Base-by-base conservation (phyloP, 2,113 vertebrate genomes). In the Danionella cerebrum region DNA sequence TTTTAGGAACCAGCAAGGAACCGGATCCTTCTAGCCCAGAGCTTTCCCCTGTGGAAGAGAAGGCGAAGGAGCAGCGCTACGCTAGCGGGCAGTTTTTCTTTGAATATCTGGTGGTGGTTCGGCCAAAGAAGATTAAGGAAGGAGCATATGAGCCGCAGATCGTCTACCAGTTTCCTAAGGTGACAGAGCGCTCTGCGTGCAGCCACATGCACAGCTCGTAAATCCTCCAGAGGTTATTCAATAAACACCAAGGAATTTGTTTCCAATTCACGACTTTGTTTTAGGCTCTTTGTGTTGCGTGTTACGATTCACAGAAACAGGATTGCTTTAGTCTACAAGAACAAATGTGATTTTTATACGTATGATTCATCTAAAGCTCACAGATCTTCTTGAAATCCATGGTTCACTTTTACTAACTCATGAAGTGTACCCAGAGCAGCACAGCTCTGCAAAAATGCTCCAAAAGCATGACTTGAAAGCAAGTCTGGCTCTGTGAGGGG, bases 81-180 rank as follows among this genome's bases (percentile, higher is more conserved):
- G 71, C 75, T 14, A 88, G 91, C 1, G 91, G 92, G 0, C 93
- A 94, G 82, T 91, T 92, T 72, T 97, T 98, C 87, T 98, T 98
- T 0, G 96, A 98, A 80, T 98, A 96, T 68, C 86, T 98, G 60
- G 89, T 98, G 44, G 93, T 98, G 76, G 96, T 98, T 77, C 93
- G 92, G 0, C 88, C 96, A 7, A 94, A 86, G 82, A 89, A 84
- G 80, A 89, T 76, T 54, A 82, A 14, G 8, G 72, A 78, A 0
- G 82, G 82, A 1, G 75, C 0, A 31, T 98, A 98, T 0, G 90
- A 93, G 39, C 94, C 96, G 24, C 91, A 87, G 25, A 97, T 98
- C 82, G 86, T 84, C 52, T 98, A 96, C 80, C 96, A 98, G 81
- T 98, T 98, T 78, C 96, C 96, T 9, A 98, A 98, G 93, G 95